Conservation (phyloP, 1,140 invertebrate genomes). For the Plutomurus gul region DNA sequence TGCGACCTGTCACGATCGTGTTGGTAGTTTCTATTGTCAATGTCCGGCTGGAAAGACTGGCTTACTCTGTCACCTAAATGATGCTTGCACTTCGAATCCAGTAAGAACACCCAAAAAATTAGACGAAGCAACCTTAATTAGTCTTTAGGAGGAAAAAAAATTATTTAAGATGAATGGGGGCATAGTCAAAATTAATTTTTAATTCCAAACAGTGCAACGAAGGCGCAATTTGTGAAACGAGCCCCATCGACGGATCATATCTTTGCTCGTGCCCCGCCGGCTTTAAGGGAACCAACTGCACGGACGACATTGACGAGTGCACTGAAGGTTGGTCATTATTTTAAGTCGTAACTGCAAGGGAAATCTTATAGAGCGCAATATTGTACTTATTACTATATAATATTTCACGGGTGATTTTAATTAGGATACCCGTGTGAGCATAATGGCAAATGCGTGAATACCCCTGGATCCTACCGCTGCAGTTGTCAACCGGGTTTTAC, state of each 20-base stretch:
- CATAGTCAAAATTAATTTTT: too few relatives aligned
- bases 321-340: conserved; percentile 78
- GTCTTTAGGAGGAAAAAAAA: too few relatives aligned
- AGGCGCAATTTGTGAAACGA: conserved; percentile 92
- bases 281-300: conserved; percentile 88
- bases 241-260: conserved; percentile 91
- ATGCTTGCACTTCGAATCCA: conserved; percentile 96
- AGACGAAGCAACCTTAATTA: too few relatives aligned
- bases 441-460: conserved; percentile 91
- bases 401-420: too few relatives aligned
- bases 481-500: conserved; percentile 91
- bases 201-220: too few relatives aligned
- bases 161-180: too few relatives aligned
- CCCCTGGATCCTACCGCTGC: conserved; percentile 88
- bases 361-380: background rate
- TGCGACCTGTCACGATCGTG: conserved; percentile 92
- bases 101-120: too few relatives aligned
- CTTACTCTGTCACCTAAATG: conserved; percentile 90
- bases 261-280: conserved; percentile 90
- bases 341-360: background rate
- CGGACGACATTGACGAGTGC: conserved; percentile 93
- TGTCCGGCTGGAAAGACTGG: conserved; percentile 94
- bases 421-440: conserved; percentile 87
- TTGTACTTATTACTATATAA: background rate
- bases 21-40: conserved; percentile 91